Evolutionary conservation across 1,140 invertebrate species (phyloP).

Genomic region (Melitaea cinxia): DNA sequence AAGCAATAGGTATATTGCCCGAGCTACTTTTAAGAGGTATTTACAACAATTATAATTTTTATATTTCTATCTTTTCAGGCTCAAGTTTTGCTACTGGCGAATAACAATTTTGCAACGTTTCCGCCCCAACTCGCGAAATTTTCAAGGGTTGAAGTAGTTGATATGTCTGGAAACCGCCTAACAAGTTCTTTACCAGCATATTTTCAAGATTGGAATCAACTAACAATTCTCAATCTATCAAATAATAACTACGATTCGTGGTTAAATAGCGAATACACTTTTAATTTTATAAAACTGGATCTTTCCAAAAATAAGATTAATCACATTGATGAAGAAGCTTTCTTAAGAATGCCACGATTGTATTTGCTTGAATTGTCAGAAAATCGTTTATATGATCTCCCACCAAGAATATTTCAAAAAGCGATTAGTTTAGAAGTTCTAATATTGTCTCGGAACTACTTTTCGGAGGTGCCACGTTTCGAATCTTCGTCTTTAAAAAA

Average conservation of each 20-base stretch:
- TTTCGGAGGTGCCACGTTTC: constrained; percentile 82
- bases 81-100: constrained; percentile 77
- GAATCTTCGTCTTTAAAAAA: constrained; percentile 80
- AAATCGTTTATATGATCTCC: constrained; percentile 83
- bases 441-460: constrained; percentile 85
- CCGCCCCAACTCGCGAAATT: constrained; percentile 78
- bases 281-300: constrained; percentile 69
- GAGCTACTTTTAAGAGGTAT: too few relatives aligned
- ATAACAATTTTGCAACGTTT: constrained; percentile 80
- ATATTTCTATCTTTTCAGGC: constrained; percentile 61
- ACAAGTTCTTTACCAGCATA: constrained; percentile 59
- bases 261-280: constrained; percentile 67
- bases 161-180: constrained; percentile 82
- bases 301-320: constrained; percentile 80
- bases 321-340: constrained; percentile 59
- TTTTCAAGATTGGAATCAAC: constrained; percentile 66
- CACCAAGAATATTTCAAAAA: constrained; percentile 74
- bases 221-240: constrained; percentile 81
- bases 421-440: constrained; percentile 82
- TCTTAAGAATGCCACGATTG: constrained; percentile 52
- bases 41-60: not conserved
- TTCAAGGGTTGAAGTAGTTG: constrained; percentile 77
- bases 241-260: constrained; percentile 82
- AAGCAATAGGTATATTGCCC: too few relatives aligned
- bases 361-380: constrained; percentile 82